phyloP scores from a whole-genome alignment of 2,113 vertebrate genomes.

The Stomatorhinus ivindoensis region DNA sequence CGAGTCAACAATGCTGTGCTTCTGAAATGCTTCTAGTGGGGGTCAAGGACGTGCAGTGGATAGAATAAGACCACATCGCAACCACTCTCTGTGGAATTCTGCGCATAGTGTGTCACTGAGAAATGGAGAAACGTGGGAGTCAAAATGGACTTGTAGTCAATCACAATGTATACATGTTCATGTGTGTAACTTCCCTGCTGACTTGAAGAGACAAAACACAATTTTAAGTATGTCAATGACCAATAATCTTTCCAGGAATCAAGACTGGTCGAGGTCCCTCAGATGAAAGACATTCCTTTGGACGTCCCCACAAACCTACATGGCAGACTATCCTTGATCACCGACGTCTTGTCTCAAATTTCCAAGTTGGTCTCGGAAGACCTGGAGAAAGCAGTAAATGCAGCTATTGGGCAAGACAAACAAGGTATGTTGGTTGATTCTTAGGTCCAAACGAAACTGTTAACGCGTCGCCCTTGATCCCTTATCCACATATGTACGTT shows the following conservation, averaged over 20 bases:
- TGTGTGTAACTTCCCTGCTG: neutral
- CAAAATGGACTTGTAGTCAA: neutral
- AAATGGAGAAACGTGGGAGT: neutral
- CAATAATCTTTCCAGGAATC: slow-evolving; percentile 46
- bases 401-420: slow-evolving; percentile 43
- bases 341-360: slow-evolving; percentile 54
- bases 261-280: slow-evolving; percentile 47
- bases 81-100: neutral
- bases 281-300: slow-evolving; percentile 34
- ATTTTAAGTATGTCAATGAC: neutral
- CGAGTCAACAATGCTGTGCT: neutral
- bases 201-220: neutral
- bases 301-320: slow-evolving; percentile 48
- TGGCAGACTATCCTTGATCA: slow-evolving; percentile 41
- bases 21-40: neutral
- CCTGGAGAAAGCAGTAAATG: slow-evolving; percentile 56
- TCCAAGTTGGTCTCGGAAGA: slow-evolving; percentile 66
- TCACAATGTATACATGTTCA: neutral
- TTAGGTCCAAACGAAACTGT: neutral
- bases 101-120: neutral
- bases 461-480: neutral
- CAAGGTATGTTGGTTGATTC: slow-evolving; percentile 47
- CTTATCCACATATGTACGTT: neutral
- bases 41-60: neutral
- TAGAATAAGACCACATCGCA: neutral